These are phyloP conservation scores for Asteroscopus sphinx DNA, from an alignment of 2,888 invertebrate genomes.

Conservation along the genomic window DNA sequence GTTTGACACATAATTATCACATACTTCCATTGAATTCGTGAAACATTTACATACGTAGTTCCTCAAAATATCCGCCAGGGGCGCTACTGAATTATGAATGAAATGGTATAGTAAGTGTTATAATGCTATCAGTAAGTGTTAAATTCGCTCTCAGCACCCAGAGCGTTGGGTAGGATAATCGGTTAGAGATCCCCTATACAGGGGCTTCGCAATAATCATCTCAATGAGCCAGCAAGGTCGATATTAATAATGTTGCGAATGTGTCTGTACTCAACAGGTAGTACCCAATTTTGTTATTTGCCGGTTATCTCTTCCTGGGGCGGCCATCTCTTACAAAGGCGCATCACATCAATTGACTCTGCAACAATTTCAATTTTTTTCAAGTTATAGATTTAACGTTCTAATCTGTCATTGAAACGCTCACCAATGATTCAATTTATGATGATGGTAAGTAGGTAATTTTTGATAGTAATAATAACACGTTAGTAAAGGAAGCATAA, in stretches of 20 bases:
- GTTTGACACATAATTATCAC: too few relatives aligned
- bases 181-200: constrained; percentile 33
- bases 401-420: constrained; percentile 33
- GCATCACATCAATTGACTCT: constrained; percentile 23
- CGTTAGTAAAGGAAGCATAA: too few relatives aligned
- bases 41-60: too few relatives aligned
- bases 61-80: too few relatives aligned
- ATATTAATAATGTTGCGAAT: constrained; percentile 24
- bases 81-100: too few relatives aligned
- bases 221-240: constrained; percentile 33
- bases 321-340: constrained; percentile 4
- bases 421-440: constrained; percentile 9
- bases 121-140: too few relatives aligned
- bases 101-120: too few relatives aligned
- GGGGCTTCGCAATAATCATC: constrained; percentile 28
- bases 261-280: constrained; percentile 25
- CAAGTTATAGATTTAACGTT: constrained; percentile 40
- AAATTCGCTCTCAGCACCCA: too few relatives aligned
- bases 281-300: constrained; percentile 41
- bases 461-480: too few relatives aligned
- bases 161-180: constrained; percentile 9
- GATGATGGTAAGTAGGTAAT: too few relatives aligned
- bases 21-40: too few relatives aligned
- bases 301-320: constrained; percentile 17
- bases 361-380: constrained; percentile 33